A percentile compares a stretch with the other conserved stretches of the same genome.
Evolutionary conservation across 2,113 vertebrate genomes (phyloP).

Genomic region (Trichomycterus rosablanca): DNA sequence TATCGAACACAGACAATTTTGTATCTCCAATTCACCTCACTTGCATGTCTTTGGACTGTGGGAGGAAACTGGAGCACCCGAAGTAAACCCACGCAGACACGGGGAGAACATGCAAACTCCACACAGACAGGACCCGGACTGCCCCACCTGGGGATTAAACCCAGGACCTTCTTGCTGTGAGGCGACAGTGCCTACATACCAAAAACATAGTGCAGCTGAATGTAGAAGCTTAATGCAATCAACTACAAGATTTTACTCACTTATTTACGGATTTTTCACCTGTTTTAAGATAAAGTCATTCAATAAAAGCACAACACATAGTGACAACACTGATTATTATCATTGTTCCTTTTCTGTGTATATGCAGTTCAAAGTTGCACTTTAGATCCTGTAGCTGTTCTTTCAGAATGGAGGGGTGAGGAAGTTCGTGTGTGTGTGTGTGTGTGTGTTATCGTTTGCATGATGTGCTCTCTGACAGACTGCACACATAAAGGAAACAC

Average conservation of each 20-base stretch:
- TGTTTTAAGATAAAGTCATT: neutral
- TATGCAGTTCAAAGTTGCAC: neutral
- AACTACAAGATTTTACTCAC: neutral
- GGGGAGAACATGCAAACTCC: no score
- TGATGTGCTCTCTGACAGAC: constrained; percentile 2
- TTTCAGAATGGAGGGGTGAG: constrained; percentile 14
- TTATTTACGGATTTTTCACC: neutral
- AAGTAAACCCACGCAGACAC: no score
- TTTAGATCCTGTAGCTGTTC: neutral
- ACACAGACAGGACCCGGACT: no score
- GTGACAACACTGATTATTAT: no score
- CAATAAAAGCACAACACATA: neutral
- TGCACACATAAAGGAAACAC: neutral
- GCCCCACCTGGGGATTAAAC: no score
- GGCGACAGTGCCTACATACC: no score
- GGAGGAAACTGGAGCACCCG: no score
- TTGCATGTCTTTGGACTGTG: no score
- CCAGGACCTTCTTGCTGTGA: no score
- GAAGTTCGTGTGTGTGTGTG: constrained; percentile 17
- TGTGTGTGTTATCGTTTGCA: constrained; percentile 27
- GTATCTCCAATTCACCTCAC: no score
- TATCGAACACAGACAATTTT: no score
- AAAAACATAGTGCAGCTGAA: constrained; percentile 14
- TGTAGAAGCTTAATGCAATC: constrained; percentile 1
- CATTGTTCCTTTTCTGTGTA: constrained; percentile 29